Percentiles rank a stretch among this genome's conserved stretches.
Conservation (phyloP, 2,797 vertebrate species). For the Denticeps clupeoides region DNA sequence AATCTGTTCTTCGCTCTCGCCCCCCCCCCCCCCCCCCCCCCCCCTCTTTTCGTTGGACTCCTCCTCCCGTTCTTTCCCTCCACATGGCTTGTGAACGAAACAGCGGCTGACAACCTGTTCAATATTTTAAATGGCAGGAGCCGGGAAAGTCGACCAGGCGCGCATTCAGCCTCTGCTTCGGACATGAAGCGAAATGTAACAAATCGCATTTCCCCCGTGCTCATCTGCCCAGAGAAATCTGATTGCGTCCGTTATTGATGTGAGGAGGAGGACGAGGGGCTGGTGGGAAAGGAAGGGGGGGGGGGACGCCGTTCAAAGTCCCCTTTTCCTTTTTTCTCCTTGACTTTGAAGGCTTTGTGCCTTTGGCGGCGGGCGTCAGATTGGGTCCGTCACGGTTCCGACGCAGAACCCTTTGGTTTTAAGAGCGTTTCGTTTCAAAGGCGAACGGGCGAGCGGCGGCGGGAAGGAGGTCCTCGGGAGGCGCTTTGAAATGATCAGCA, state of each 20-base stretch:
- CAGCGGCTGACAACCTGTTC: slow-evolving; percentile 10
- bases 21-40: background rate
- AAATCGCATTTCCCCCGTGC: slow-evolving; percentile 1
- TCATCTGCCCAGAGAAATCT: background rate
- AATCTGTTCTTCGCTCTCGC: background rate
- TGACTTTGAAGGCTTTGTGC: no score
- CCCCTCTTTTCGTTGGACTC: slow-evolving; percentile 1
- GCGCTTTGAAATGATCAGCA: background rate
- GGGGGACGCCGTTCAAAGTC: no score
- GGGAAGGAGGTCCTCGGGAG: background rate
- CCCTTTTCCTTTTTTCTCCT: no score
- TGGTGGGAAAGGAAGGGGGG: no score
- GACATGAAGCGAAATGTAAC: slow-evolving; percentile 3
- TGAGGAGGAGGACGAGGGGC: background rate
- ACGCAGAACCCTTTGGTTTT: background rate
- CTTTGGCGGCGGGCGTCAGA: no score
- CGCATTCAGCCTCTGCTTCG: no score
- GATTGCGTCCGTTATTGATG: background rate
- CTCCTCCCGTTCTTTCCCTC: background rate
- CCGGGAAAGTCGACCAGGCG: slow-evolving; percentile 9
- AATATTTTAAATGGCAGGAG: slow-evolving; percentile 25
- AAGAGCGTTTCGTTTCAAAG: background rate
- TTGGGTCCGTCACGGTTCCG: background rate
- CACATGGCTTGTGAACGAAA: slow-evolving; percentile 8
- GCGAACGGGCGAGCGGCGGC: background rate